Evolutionary conservation across 2,113 vertebrate genomes (phyloP).

Genomic region (Hippocampus barbouri): DNA sequence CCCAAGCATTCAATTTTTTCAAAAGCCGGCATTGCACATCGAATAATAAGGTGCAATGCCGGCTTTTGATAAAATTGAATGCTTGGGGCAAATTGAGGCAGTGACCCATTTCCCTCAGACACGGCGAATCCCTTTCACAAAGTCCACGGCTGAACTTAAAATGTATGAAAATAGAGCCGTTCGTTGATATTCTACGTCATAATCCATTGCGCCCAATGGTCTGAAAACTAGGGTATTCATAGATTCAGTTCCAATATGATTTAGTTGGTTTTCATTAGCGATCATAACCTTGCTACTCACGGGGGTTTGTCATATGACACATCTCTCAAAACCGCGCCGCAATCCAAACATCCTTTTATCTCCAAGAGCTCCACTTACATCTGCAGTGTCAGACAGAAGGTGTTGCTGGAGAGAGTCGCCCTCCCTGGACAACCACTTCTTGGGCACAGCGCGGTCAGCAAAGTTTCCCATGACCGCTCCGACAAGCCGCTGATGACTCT

Average conservation of each 20-base stretch:
- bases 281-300: no score
- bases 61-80: no score
- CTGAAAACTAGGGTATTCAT: no score
- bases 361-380: conserved; percentile 59
- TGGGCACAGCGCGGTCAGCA: conserved; percentile 61
- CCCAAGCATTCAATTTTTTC: no score
- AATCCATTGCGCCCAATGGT: no score
- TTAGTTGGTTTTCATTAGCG: no score
- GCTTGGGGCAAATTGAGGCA: neutral
- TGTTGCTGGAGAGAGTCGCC: conserved; percentile 63
- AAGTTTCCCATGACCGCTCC: conserved; percentile 67
- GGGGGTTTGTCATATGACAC: neutral
- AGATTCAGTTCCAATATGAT: no score
- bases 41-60: no score
- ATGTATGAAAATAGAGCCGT: no score
- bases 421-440: conserved; percentile 55
- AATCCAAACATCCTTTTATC: neutral
- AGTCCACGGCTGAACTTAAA: neutral
- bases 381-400: conserved; percentile 66
- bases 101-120: neutral
- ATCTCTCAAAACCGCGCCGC: no score
- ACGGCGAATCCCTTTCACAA: neutral
- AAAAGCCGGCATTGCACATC: no score
- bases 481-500: neutral
- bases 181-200: no score